Conservation (phyloP, 2,797 vertebrate species). For the Prionace glauca region DNA sequence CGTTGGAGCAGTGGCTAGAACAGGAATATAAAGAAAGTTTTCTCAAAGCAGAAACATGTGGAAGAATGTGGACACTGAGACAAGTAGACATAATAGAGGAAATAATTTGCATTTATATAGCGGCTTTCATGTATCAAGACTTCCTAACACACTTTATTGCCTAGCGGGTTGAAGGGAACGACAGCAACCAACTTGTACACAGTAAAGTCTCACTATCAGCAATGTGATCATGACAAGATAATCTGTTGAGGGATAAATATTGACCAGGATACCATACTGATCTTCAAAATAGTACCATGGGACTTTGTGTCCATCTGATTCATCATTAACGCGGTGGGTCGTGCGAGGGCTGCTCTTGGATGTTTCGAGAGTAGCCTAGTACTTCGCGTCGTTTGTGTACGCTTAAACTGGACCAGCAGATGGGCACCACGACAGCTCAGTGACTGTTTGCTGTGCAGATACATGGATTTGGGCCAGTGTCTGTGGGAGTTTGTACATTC, state of each 20-base stretch:
- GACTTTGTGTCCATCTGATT: neutral
- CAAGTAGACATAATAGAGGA: neutral
- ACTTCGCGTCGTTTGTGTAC: no score
- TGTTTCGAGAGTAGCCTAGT: no score
- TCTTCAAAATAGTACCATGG: neutral
- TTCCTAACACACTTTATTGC: neutral
- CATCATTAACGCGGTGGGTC: no score
- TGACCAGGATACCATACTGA: neutral
- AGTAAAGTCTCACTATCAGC: neutral
- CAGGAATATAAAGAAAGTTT: neutral
- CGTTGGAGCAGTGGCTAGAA: neutral
- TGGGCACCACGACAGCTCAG: no score
- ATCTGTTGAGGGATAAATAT: neutral
- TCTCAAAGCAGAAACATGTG: neutral
- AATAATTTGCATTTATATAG: neutral
- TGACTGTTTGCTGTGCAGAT: no score
- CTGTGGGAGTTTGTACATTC: no score
- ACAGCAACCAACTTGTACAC: neutral
- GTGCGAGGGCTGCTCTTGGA: no score
- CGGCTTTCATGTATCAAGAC: neutral
- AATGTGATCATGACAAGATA: neutral
- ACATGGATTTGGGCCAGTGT: no score
- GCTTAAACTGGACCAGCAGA: no score
- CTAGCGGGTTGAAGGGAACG: no score
- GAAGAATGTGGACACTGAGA: neutral